Evolutionary conservation across 2,113 vertebrate species (phyloP).

Genomic region (Cavia porcellus): DNA sequence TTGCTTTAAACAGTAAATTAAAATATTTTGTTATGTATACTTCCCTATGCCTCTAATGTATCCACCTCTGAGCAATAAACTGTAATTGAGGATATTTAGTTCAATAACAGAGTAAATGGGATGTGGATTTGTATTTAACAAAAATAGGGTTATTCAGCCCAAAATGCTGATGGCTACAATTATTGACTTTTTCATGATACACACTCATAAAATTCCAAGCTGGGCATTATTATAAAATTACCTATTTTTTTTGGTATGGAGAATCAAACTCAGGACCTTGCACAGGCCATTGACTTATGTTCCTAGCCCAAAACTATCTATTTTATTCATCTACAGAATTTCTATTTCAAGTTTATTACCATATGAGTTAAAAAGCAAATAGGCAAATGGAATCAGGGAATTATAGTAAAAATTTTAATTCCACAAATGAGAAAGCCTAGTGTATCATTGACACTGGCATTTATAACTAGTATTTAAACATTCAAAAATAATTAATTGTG

Average conservation of each 20-base stretch:
- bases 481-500: constrained; percentile 50
- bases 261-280: too few species aligned
- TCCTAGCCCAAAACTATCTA: not conserved
- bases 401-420: constrained; percentile 23
- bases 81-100: constrained; percentile 72
- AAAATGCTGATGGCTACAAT: constrained; percentile 65
- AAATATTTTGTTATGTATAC: constrained; percentile 55
- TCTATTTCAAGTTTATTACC: constrained; percentile 58
- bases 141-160: constrained; percentile 64
- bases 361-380: constrained; percentile 31
- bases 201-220: constrained; percentile 62
- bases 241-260: not conserved
- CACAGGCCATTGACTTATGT: too few species aligned
- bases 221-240: constrained; percentile 63
- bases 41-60: constrained; percentile 53
- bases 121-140: constrained; percentile 76
- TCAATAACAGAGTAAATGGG: constrained; percentile 64
- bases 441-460: not conserved
- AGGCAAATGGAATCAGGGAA: not conserved
- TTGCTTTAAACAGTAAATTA: constrained; percentile 61
- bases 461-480: constrained; percentile 33
- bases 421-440: not conserved
- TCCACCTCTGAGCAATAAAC: constrained; percentile 68
- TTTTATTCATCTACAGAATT: not conserved
- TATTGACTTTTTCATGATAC: constrained; percentile 51